A percentile compares a stretch with the other conserved stretches of the same genome.
phyloP scores from a whole-genome alignment of 1,140 invertebrate species.

The Atta cephalotes region DNA sequence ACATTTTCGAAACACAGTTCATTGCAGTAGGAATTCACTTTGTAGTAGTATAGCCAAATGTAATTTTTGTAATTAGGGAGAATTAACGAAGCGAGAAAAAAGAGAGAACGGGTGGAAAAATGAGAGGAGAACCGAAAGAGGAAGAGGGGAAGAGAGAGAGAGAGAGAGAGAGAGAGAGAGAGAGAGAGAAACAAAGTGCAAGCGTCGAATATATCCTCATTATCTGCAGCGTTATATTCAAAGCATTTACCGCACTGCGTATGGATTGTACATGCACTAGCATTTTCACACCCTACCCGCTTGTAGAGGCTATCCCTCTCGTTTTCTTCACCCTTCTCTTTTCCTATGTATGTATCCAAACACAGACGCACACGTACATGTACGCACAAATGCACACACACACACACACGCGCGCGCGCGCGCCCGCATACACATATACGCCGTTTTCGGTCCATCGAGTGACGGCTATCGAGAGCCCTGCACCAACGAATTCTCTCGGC shows the following conservation, averaged over 20 bases:
- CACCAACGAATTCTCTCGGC: conserved; percentile 55
- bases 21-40: conserved; percentile 53
- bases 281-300: conserved; percentile 53
- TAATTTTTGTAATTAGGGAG: conserved; percentile 58
- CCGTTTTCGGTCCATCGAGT: conserved; percentile 5
- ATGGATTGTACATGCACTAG: conserved; percentile 15
- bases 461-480: conserved; percentile 24
- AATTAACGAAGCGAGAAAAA: conserved; percentile 40
- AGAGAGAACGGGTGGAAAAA: not conserved
- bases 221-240: conserved; percentile 57
- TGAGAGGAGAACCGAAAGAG: not conserved
- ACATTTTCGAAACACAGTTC: conserved; percentile 18
- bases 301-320: conserved; percentile 10
- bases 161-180: not conserved
- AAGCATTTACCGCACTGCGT: conserved; percentile 32
- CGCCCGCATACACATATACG: not conserved
- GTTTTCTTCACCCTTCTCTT: conserved; percentile 14
- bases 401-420: not conserved
- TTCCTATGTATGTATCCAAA: not conserved
- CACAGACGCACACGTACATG: not conserved
- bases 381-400: not conserved
- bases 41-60: conserved; percentile 22
- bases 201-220: conserved; percentile 62
- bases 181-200: conserved; percentile 5
- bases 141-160: not conserved